These are phyloP conservation scores for Cyrtodaria siliqua DNA, from an alignment of 2,888 invertebrate genomes.

Conservation along the genomic window DNA sequence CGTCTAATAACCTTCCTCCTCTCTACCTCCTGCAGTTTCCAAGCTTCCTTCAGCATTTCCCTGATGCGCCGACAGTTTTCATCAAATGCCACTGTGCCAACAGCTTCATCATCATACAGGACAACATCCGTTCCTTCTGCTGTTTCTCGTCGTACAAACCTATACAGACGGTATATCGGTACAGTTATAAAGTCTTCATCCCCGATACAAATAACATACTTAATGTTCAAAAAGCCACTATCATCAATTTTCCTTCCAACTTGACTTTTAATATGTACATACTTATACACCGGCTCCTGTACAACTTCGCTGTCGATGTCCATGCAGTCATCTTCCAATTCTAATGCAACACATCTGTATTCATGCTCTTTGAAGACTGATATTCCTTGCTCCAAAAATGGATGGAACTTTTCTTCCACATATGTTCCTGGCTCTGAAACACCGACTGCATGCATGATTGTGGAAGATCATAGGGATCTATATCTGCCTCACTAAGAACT, in stretches of 20 bases:
- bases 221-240: not conserved
- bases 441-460: not conserved
- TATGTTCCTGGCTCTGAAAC: conserved; percentile 57
- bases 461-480: not conserved
- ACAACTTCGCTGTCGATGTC: conserved; percentile 2
- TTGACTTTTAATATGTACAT: conserved; percentile 36
- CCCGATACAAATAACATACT: conserved; percentile 25
- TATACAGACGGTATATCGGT: conserved; percentile 41
- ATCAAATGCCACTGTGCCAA: conserved; percentile 29
- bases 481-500: no score
- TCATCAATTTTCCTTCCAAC: not conserved
- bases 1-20: conserved; percentile 49
- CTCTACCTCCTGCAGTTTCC: conserved; percentile 40
- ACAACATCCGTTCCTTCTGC: conserved; percentile 9
- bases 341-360: conserved; percentile 45
- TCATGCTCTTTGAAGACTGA: conserved; percentile 37
- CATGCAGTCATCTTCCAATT: conserved; percentile 28
- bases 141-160: conserved; percentile 23
- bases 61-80: conserved; percentile 36
- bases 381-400: conserved; percentile 44
- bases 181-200: conserved; percentile 2
- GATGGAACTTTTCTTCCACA: conserved; percentile 44
- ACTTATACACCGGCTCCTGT: conserved; percentile 30
- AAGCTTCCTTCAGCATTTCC: conserved; percentile 38
- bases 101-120: conserved; percentile 10